Percentiles rank a stretch among this genome's conserved stretches.
These are phyloP conservation scores for Argentina silus DNA, from an alignment of 2,797 vertebrate genomes.

Conservation along the genomic window DNA sequence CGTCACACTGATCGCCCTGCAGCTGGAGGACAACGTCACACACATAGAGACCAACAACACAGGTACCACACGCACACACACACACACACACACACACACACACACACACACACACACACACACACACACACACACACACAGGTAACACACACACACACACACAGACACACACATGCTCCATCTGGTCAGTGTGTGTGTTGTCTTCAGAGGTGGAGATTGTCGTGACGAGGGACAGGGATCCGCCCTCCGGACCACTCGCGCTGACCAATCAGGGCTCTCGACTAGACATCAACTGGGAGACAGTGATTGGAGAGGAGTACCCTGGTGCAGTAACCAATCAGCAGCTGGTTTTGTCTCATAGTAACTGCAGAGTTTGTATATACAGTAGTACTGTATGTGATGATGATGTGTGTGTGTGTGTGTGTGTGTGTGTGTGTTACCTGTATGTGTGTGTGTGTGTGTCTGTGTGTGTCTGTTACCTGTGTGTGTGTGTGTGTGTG, in stretches of 20 bases:
- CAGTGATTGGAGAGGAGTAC: not conserved
- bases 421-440: too few relatives aligned
- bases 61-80: not conserved
- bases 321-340: not conserved
- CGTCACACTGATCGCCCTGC: not conserved
- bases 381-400: too few relatives aligned
- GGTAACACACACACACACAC: not conserved
- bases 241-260: not conserved
- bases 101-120: too few relatives aligned
- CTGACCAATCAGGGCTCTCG: constrained; percentile 6
- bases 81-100: too few relatives aligned
- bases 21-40: not conserved
- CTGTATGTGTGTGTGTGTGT: too few relatives aligned
- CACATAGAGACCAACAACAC: not conserved
- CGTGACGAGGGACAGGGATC: not conserved
- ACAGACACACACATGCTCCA: not conserved
- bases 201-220: not conserved
- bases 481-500: too few relatives aligned
- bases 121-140: too few relatives aligned
- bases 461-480: too few relatives aligned
- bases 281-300: constrained; percentile 10
- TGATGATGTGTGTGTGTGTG: not conserved
- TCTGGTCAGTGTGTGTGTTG: not conserved
- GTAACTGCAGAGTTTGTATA: not conserved
- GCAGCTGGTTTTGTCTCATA: not conserved